Conservation (phyloP, 92 coral and sea anemone genomes). For the Umimayanthus chanpuru region DNA sequence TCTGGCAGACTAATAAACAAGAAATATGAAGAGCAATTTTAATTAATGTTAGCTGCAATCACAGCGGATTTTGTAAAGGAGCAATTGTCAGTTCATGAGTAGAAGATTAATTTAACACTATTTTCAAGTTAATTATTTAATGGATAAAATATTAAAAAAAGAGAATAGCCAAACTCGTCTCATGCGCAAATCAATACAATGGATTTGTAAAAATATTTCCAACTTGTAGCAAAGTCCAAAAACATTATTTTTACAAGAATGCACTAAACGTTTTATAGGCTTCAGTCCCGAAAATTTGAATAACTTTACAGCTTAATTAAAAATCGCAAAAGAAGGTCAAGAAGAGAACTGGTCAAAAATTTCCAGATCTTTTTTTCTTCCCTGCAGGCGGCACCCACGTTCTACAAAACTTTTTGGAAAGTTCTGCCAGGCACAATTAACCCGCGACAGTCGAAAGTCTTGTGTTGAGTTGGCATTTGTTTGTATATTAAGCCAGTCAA, state of each 20-base stretch:
- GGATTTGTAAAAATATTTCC: too few relatives aligned
- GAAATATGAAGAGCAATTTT: background rate
- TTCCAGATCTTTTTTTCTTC: background rate
- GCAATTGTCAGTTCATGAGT: background rate
- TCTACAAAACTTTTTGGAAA: background rate
- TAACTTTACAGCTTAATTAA: too few relatives aligned
- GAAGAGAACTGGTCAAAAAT: background rate
- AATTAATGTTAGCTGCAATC: background rate
- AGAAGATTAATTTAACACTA: too few relatives aligned
- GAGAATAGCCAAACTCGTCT: too few relatives aligned
- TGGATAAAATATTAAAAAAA: too few relatives aligned
- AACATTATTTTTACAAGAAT: too few relatives aligned
- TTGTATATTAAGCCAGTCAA: constrained; percentile 7
- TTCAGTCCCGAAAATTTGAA: too few relatives aligned
- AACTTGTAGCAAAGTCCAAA: too few relatives aligned
- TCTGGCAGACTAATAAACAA: background rate
- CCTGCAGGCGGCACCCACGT: background rate
- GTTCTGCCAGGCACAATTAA: background rate
- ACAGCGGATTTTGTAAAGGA: background rate
- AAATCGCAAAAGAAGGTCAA: background rate
- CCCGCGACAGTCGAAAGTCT: background rate
- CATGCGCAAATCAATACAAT: too few relatives aligned
- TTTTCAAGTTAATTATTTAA: too few relatives aligned
- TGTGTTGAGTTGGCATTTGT: constrained; percentile 8
- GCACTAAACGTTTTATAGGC: too few relatives aligned